Conservation (phyloP, 2,888 invertebrate species). For the Drosophila crucigera region DNA sequence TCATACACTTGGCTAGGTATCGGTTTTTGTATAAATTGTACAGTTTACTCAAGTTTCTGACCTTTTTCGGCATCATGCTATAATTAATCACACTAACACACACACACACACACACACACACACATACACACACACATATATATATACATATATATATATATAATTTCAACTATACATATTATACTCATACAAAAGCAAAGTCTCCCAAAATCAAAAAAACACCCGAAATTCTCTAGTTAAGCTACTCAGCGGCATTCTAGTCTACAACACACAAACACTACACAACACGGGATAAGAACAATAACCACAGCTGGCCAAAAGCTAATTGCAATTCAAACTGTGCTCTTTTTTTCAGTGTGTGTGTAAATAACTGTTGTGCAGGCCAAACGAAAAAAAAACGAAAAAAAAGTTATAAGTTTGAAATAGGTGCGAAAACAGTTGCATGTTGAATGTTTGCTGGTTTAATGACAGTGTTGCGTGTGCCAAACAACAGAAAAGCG, state of each 20-base stretch:
- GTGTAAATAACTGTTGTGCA: slow-evolving; percentile 33
- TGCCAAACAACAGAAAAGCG: slow-evolving; percentile 24
- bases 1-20: slow-evolving; percentile 84
- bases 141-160: slow-evolving; percentile 2
- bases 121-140: background rate
- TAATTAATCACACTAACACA: slow-evolving; percentile 61
- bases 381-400: slow-evolving; percentile 30
- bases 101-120: slow-evolving; percentile 8
- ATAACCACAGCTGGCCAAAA: slow-evolving; percentile 51
- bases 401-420: background rate
- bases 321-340: slow-evolving; percentile 59
- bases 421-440: slow-evolving; percentile 60
- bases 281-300: slow-evolving; percentile 12
- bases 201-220: slow-evolving; percentile 13
- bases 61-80: slow-evolving; percentile 84
- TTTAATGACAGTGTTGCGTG: slow-evolving; percentile 14
- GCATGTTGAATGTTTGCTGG: slow-evolving; percentile 25
- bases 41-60: slow-evolving; percentile 85
- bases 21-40: slow-evolving; percentile 85
- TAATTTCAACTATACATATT: slow-evolving; percentile 11
- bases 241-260: slow-evolving; percentile 54
- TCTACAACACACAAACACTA: slow-evolving; percentile 35
- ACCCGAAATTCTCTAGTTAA: slow-evolving; percentile 43
- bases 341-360: slow-evolving; percentile 8
- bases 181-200: slow-evolving; percentile 33